Percentiles rank a stretch among this genome's conserved stretches.
phyloP scores from a whole-genome alignment of 2,888 invertebrate species.

The Macrosoma leucophasiata region DNA sequence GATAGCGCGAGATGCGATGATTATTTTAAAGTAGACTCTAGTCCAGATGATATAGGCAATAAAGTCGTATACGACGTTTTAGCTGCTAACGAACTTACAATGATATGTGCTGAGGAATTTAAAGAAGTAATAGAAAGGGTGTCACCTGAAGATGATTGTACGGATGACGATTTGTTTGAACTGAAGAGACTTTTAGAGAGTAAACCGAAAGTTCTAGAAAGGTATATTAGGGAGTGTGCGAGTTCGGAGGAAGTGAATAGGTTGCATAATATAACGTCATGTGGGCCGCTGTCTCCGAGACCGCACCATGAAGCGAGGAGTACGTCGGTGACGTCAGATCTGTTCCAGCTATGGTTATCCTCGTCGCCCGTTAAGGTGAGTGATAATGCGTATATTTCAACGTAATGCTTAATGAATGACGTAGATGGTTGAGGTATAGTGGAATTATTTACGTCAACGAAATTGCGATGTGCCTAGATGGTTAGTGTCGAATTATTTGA shows the following conservation, averaged over 20 bases:
- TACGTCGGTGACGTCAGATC: constrained; percentile 87
- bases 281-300: constrained; percentile 63
- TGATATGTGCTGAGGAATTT: constrained; percentile 52
- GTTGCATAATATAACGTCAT: constrained; percentile 75
- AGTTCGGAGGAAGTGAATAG: constrained; percentile 78
- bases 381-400: constrained; percentile 22
- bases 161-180: constrained; percentile 59
- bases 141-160: constrained; percentile 56
- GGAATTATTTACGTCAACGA: too few species aligned
- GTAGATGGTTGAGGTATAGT: neutral
- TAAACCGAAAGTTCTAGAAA: constrained; percentile 82
- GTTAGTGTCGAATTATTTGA: too few species aligned
- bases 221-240: constrained; percentile 86
- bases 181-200: constrained; percentile 53
- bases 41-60: constrained; percentile 58
- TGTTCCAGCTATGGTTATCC: constrained; percentile 90
- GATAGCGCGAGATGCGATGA: constrained; percentile 47
- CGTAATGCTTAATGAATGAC: neutral
- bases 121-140: constrained; percentile 59
- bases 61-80: constrained; percentile 57
- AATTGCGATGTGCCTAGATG: too few species aligned
- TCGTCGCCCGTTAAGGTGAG: constrained; percentile 84
- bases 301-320: constrained; percentile 75
- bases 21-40: constrained; percentile 44
- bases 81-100: constrained; percentile 50